These are phyloP conservation scores for Oxygymnocypris stewartii DNA, from an alignment of 2,113 vertebrate genomes.

Conservation along the genomic window DNA sequence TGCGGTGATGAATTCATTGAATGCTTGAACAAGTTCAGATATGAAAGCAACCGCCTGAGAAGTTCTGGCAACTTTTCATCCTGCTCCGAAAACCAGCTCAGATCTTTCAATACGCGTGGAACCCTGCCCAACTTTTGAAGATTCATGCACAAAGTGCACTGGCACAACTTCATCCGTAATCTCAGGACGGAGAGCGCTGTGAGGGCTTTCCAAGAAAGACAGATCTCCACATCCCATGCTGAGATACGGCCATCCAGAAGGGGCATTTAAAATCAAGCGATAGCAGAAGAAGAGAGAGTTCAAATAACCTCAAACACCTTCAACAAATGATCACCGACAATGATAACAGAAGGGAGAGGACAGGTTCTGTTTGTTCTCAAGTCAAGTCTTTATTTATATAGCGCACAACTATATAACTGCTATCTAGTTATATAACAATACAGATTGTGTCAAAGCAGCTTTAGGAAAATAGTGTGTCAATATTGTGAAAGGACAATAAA, in stretches of 20 bases:
- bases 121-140: conserved; percentile 36
- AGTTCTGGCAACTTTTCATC: conserved; percentile 33
- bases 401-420: too few species aligned
- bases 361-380: conserved; percentile 1
- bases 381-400: too few species aligned
- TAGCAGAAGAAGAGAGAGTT: neutral
- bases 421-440: too few species aligned
- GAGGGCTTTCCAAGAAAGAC: conserved; percentile 31
- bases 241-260: neutral
- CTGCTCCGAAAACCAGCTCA: conserved; percentile 24
- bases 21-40: conserved; percentile 45
- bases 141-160: conserved; percentile 35
- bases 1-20: conserved; percentile 41
- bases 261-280: neutral
- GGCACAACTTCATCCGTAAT: conserved; percentile 14
- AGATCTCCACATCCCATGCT: neutral
- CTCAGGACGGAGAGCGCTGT: conserved; percentile 12
- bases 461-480: too few species aligned
- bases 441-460: too few species aligned
- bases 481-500: too few species aligned
- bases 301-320: conserved; percentile 2
- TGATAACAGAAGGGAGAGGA: neutral
- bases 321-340: neutral
- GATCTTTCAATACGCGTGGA: conserved; percentile 40
- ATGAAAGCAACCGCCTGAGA: conserved; percentile 46